phyloP scores from a whole-genome alignment of 2,113 vertebrate species.

The Drymodes brunneopygia region DNA sequence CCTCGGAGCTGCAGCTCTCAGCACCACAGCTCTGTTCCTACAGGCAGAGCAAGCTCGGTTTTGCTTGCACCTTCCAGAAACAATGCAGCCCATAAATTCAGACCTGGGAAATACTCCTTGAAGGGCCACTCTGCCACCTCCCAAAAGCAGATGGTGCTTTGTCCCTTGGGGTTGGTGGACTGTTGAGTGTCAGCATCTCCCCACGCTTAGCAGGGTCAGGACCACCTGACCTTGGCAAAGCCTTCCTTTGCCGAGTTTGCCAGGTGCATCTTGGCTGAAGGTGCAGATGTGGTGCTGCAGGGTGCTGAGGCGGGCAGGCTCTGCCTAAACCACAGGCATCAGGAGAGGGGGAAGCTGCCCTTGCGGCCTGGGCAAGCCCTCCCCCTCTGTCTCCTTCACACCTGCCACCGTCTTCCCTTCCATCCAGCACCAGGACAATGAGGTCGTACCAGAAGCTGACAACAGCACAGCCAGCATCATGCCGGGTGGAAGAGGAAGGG shows the following conservation, averaged over 20 bases:
- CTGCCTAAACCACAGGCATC: background rate
- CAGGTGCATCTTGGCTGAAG: rapidly evolving
- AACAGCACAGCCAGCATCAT: rapidly evolving
- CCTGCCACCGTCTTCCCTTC: background rate
- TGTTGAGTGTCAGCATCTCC: rapidly evolving
- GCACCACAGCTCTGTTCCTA: background rate
- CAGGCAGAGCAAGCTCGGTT: background rate
- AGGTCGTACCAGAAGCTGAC: constrained; percentile 51
- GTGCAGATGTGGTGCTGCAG: background rate
- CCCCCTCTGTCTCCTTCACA: background rate
- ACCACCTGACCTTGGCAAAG: background rate
- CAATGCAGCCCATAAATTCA: background rate
- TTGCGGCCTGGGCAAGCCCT: background rate
- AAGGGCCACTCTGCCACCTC: background rate
- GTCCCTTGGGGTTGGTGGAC: background rate
- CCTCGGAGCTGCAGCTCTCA: background rate
- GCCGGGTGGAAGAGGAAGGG: constrained; percentile 2
- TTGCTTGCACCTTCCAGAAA: constrained; percentile 16
- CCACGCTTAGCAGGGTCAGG: background rate
- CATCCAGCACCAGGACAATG: background rate
- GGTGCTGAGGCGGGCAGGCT: background rate
- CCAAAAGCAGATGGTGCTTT: background rate
- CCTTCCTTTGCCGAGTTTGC: background rate
- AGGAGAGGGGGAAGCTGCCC: background rate
- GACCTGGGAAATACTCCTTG: background rate